These are phyloP conservation scores for Mercenaria mercenaria DNA, from an alignment of 1,140 invertebrate genomes.

Conservation along the genomic window DNA sequence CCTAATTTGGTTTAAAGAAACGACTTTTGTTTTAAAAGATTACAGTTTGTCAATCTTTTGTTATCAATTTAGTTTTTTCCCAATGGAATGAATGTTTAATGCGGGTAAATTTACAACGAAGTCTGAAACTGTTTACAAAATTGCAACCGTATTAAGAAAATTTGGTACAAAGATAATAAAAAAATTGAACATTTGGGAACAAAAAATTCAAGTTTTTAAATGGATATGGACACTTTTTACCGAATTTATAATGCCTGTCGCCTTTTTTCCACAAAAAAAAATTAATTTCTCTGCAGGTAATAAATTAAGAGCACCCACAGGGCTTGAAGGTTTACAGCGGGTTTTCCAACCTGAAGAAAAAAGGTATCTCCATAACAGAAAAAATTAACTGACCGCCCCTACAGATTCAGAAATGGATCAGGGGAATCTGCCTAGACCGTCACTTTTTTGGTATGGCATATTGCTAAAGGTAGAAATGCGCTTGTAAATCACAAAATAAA, in stretches of 20 bases:
- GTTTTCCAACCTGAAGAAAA: slow-evolving; percentile 21
- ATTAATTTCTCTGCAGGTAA: slow-evolving; percentile 66
- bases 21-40: background rate
- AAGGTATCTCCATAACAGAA: slow-evolving; percentile 30
- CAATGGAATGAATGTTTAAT: no score
- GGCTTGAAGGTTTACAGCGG: slow-evolving; percentile 55
- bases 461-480: slow-evolving; percentile 69
- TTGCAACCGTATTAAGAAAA: no score
- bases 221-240: slow-evolving; percentile 8
- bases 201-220: background rate
- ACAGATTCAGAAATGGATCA: slow-evolving; percentile 65
- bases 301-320: slow-evolving; percentile 65
- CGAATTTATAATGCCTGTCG: no score
- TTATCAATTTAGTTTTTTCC: background rate
- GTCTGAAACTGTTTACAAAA: no score
- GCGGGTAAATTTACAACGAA: no score
- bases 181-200: no score
- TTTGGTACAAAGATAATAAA: no score
- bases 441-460: slow-evolving; percentile 71
- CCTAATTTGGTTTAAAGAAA: background rate
- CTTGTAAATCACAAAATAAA: background rate
- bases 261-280: no score
- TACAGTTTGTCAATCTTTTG: background rate
- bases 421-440: slow-evolving; percentile 35
- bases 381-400: slow-evolving; percentile 65